Evolutionary conservation across 2,888 invertebrate species (phyloP).

Genomic region (Sphecodes monilicornis): DNA sequence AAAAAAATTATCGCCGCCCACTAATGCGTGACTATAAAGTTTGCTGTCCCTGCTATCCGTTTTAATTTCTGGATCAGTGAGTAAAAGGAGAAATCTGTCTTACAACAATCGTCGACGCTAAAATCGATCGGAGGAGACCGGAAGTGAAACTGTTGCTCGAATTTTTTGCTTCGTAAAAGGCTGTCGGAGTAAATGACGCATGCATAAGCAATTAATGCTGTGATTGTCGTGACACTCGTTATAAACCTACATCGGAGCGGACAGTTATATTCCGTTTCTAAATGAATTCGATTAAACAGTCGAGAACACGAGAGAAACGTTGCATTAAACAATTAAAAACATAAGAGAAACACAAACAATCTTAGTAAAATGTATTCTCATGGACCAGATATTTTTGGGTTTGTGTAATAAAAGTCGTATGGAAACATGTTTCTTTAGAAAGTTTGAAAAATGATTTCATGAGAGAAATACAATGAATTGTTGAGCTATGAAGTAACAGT

Average conservation of each 20-base stretch:
- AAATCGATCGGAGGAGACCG: conserved; percentile 33
- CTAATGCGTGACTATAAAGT: conserved; percentile 23
- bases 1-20: conserved; percentile 3
- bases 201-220: background rate
- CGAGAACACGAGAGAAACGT: no score
- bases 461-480: no score
- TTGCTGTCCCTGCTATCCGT: background rate
- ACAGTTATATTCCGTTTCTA: background rate
- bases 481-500: no score
- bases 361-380: no score
- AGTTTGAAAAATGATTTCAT: no score
- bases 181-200: background rate
- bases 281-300: no score
- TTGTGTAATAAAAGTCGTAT: no score
- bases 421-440: no score
- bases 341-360: no score
- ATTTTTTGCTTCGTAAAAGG: background rate
- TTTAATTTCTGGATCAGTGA: conserved; percentile 8
- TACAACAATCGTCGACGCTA: background rate
- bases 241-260: no score
- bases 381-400: no score
- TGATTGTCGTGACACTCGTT: background rate
- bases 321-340: no score
- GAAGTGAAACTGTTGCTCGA: conserved; percentile 31
- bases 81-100: conserved; percentile 47